A percentile compares a stretch with the other conserved stretches of the same genome.
Conservation (phyloP, 2,888 invertebrate genomes). For the Scaptomyza cyrtandrae region DNA sequence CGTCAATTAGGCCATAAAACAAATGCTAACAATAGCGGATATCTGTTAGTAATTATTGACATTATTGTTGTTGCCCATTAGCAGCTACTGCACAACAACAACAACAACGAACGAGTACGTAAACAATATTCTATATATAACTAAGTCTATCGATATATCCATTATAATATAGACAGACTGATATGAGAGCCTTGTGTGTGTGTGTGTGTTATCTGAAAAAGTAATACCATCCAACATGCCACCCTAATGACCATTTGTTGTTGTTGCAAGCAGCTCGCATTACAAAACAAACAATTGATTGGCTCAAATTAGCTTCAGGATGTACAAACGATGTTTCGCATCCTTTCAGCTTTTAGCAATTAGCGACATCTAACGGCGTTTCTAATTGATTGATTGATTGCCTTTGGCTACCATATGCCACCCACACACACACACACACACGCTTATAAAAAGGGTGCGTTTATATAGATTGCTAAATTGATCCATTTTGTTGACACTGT, state of each 20-base stretch:
- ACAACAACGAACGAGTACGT: not conserved
- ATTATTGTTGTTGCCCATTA: conserved; percentile 31
- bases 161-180: conserved; percentile 11
- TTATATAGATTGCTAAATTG: conserved; percentile 9
- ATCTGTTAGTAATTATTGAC: conserved; percentile 48
- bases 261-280: conserved; percentile 35
- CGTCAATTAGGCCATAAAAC: not conserved
- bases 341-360: conserved; percentile 49
- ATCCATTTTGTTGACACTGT: conserved; percentile 27
- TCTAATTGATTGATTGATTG: conserved; percentile 62
- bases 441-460: conserved; percentile 10
- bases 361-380: conserved; percentile 41
- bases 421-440: not conserved
- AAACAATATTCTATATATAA: conserved; percentile 16
- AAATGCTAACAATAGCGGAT: conserved; percentile 13
- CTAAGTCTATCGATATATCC: not conserved
- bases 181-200: not conserved
- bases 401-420: conserved; percentile 6
- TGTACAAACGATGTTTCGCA: conserved; percentile 6
- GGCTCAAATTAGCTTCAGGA: conserved; percentile 15
- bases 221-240: not conserved
- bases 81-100: conserved; percentile 30
- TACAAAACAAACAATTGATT: conserved; percentile 49
- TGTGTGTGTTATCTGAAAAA: no score
- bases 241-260: conserved; percentile 44